Evolutionary conservation across 2,888 invertebrate species (phyloP).

Genomic region (Protodeltote pygarga): DNA sequence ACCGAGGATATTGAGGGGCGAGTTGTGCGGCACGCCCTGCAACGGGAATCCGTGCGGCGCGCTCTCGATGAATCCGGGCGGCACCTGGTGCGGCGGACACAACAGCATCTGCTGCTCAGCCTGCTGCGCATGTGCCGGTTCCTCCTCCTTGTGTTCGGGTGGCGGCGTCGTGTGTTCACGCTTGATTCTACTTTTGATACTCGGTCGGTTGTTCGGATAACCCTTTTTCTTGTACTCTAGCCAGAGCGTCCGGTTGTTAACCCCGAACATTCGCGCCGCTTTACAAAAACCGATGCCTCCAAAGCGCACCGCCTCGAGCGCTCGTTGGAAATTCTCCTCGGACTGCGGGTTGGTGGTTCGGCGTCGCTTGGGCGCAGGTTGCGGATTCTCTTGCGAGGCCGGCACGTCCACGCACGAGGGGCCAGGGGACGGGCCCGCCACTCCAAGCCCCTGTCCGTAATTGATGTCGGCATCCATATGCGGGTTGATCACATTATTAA

Average conservation of each 20-base stretch:
- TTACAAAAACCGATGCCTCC: constrained; percentile 95
- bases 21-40: constrained; percentile 87
- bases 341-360: constrained; percentile 92
- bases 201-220: constrained; percentile 93
- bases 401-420: constrained; percentile 71
- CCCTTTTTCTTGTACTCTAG: constrained; percentile 94
- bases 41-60: constrained; percentile 89
- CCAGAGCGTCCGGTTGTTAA: constrained; percentile 95
- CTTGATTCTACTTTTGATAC: constrained; percentile 92
- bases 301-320: constrained; percentile 93
- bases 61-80: constrained; percentile 90
- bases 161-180: constrained; percentile 89
- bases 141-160: constrained; percentile 81
- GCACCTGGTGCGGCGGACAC: constrained; percentile 89
- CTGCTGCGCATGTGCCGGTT: too few species aligned
- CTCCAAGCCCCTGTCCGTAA: constrained; percentile 70
- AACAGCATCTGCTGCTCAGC: constrained; percentile 81
- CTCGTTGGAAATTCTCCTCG: constrained; percentile 93
- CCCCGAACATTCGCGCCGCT: constrained; percentile 93
- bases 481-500: constrained; percentile 83
- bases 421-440: constrained; percentile 76
- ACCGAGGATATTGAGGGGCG: constrained; percentile 90
- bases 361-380: constrained; percentile 88
- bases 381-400: constrained; percentile 60
- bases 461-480: constrained; percentile 72